phyloP scores from a whole-genome alignment of 30 jellyfish, hydroid and myxozoan genomes.

The Phacellophora camtschatica region DNA sequence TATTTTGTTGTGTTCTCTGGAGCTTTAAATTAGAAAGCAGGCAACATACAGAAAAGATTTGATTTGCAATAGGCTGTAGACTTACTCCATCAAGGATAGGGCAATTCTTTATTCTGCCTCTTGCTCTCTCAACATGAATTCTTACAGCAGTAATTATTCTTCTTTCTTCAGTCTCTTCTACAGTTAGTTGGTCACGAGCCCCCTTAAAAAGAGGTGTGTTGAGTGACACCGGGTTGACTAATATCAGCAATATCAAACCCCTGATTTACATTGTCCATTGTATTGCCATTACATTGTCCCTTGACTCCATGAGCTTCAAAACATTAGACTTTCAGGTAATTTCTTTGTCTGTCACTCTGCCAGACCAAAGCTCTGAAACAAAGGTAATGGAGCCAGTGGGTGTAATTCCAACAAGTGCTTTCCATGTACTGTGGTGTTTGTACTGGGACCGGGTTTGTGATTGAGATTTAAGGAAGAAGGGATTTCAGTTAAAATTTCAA shows the following conservation, averaged over 20 bases:
- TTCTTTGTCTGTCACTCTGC: slow-evolving; percentile 41
- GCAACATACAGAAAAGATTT: slow-evolving; percentile 32
- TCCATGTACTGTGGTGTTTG: slow-evolving; percentile 37
- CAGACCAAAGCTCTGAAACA: slow-evolving; percentile 37
- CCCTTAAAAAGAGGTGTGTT: slow-evolving; percentile 53
- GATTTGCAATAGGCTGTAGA: slow-evolving; percentile 19
- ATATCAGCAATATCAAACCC: slow-evolving; percentile 58
- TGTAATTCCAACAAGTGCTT: slow-evolving; percentile 27
- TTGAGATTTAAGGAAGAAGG: slow-evolving; percentile 44
- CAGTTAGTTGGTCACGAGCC: slow-evolving; percentile 33
- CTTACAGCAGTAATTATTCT: slow-evolving; percentile 28
- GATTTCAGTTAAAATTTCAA: slow-evolving; percentile 39
- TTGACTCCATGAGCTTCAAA: slow-evolving; percentile 8
- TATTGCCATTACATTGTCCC: slow-evolving; percentile 67
- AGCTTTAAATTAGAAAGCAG: slow-evolving; percentile 27
- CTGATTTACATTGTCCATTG: no score
- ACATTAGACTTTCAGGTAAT: slow-evolving; percentile 30
- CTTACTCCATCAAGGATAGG: slow-evolving; percentile 37
- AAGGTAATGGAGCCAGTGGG: slow-evolving; percentile 25
- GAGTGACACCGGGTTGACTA: slow-evolving; percentile 45
- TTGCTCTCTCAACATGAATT: slow-evolving; percentile 50
- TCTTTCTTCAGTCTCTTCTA: slow-evolving; percentile 56
- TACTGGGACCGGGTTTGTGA: slow-evolving; percentile 36
- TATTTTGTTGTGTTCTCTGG: no score
- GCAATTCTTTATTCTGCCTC: slow-evolving; percentile 42